Evolutionary conservation across 2,113 vertebrate genomes (phyloP).

Genomic region (Copsychus sechellarum): DNA sequence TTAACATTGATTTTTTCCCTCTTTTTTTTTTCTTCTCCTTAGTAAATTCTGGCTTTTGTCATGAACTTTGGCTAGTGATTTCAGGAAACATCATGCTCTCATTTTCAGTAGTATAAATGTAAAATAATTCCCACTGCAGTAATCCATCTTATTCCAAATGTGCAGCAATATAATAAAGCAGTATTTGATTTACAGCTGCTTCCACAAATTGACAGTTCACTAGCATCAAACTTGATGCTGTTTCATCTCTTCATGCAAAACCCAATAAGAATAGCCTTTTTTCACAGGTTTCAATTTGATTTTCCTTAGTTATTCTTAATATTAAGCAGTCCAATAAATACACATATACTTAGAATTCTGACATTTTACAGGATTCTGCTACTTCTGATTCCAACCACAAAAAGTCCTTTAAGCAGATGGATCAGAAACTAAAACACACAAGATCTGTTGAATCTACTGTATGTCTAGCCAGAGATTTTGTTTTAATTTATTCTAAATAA

Average conservation of each 20-base stretch:
- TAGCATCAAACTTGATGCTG: not conserved
- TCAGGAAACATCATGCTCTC: not conserved
- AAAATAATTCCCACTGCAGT: not conserved
- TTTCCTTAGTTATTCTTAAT: not conserved
- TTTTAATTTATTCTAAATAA: not conserved
- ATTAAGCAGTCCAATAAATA: not conserved
- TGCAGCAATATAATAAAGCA: not conserved
- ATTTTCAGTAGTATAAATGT: not conserved
- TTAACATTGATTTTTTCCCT: not conserved
- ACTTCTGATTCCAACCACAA: not conserved
- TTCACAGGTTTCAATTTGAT: not conserved
- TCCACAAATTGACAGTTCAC: not conserved
- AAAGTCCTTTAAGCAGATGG: not conserved
- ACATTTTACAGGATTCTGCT: not conserved
- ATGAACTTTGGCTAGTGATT: not conserved
- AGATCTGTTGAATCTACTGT: not conserved
- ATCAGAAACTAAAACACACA: not conserved
- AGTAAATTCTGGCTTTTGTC: not conserved
- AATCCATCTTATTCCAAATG: not conserved
- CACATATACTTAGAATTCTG: not conserved
- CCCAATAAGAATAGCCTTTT: not conserved
- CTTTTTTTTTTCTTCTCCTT: not conserved
- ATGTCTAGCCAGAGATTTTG: not conserved
- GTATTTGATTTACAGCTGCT: not conserved
- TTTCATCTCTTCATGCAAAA: not conserved